A percentile compares a stretch with the other conserved stretches of the same genome.
Evolutionary conservation across 2,113 vertebrate genomes (phyloP).

Genomic region (Cryptotis parvus): DNA sequence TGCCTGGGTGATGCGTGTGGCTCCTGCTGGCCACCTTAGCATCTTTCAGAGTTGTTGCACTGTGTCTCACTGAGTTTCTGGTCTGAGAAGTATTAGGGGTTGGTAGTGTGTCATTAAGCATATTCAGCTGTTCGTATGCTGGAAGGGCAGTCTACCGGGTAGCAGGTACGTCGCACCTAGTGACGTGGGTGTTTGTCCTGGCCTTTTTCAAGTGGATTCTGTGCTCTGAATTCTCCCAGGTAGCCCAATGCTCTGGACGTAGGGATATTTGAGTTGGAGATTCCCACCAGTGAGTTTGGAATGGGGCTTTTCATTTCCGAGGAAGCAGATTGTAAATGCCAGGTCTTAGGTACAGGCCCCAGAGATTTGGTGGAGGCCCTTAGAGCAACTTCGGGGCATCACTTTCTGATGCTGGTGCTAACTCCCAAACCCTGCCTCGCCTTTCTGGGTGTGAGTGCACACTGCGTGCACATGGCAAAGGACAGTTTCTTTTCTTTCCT

Average conservation of each 20-base stretch:
- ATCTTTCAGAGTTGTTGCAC: constrained; percentile 27
- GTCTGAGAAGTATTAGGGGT: not conserved
- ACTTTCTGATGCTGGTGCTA: constrained; percentile 54
- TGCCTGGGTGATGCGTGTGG: constrained; percentile 44
- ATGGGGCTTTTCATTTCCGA: constrained; percentile 79
- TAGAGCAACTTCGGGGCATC: constrained; percentile 21
- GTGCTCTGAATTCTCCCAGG: not conserved
- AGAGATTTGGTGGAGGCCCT: constrained; percentile 65
- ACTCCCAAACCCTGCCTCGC: constrained; percentile 28
- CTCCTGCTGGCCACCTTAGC: constrained; percentile 33
- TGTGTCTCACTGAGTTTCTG: constrained; percentile 51
- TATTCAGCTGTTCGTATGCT: constrained; percentile 37
- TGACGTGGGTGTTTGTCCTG: not conserved
- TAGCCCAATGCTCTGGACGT: constrained; percentile 34
- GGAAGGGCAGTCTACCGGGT: constrained; percentile 10
- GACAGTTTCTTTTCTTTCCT: not conserved
- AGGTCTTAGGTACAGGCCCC: constrained; percentile 62
- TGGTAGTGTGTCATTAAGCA: too few species aligned
- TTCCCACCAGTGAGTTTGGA: constrained; percentile 78
- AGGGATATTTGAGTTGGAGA: constrained; percentile 74
- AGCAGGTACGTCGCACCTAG: too few species aligned
- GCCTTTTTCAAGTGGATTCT: constrained; percentile 42
- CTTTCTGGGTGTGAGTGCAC: constrained; percentile 14
- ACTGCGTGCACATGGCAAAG: not conserved
- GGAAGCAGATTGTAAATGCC: constrained; percentile 82